Evolutionary conservation across 2,113 vertebrate genomes (phyloP), one percentile per base, ranked within the genome.

Genomic region (Daboia siamensis): DNA sequence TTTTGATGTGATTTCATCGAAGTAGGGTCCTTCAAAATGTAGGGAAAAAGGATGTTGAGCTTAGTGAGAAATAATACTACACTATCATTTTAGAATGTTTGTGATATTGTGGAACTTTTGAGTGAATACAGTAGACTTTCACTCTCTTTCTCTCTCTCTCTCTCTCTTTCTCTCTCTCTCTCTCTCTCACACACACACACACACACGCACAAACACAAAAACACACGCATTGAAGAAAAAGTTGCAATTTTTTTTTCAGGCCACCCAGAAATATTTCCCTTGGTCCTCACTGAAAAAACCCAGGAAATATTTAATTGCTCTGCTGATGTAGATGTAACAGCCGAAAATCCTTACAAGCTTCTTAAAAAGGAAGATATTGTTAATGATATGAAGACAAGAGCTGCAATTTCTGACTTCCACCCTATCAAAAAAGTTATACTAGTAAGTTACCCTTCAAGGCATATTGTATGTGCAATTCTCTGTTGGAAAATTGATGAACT

Each of bases 371-470:
- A 98, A 17, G 97, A 98, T 61, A 98, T 99, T 80, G 92, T 99
- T 54, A 96, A 97, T 91, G 99, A 99, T 94, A 96, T 99, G 61
- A 97, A 94, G 91, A 98, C 86, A 54, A 98, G 98, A 97, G 98
- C 97, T 0, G 98, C 98, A 0, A 94, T 98, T 94, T 99, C 99
- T 5, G 99, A 99, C 96, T 99, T 99, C 97, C 95, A 98, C 74
- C 98, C 98, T 11, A 21, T 98, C 93, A 99, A 98, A 97, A 98
- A 98, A 94, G 48, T 97, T 57, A 94, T 99, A 59, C 95, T 96
- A 94, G 99, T 99, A 96, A 93, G 97, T 95, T 92, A 29, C 61
- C 84, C 21, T 94, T 95, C 2, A 2, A n/a, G 44, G 44, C 80
- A 86, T 61, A 20, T 23, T 80, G 33, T 92, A 56, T 3, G 26